A percentile compares a stretch with the other conserved stretches of the same genome.
phyloP scores from a whole-genome alignment of 2,888 invertebrate genomes.

The Cybosia mesomella region DNA sequence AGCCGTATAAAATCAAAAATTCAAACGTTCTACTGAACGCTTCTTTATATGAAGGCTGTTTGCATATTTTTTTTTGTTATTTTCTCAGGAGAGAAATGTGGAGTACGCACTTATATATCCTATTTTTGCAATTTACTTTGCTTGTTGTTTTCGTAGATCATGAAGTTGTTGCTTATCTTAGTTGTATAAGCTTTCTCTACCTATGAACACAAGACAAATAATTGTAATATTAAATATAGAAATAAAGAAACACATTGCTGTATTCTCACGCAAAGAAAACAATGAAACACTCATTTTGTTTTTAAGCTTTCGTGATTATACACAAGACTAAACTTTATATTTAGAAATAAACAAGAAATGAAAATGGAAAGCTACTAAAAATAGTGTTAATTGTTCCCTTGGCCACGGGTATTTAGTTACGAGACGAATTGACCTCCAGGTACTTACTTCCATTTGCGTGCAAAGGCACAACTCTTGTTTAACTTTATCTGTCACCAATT shows the following conservation, averaged over 20 bases:
- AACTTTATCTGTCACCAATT: constrained; percentile 8
- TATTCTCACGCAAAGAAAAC: constrained; percentile 1
- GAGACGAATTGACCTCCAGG: background rate
- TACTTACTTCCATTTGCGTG: background rate
- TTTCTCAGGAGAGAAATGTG: background rate
- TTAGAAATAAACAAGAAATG: background rate
- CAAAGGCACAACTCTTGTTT: constrained; percentile 2
- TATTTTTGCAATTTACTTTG: background rate
- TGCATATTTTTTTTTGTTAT: background rate
- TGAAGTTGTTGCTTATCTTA: background rate
- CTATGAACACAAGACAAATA: background rate
- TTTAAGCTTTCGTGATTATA: background rate
- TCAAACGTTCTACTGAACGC: background rate
- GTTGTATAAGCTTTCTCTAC: background rate
- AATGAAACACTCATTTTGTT: background rate
- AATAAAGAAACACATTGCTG: no score
- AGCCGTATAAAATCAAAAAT: background rate
- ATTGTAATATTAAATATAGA: background rate
- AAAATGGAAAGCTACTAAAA: background rate
- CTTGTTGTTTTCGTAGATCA: background rate
- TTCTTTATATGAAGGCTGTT: background rate
- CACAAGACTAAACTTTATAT: background rate
- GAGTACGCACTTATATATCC: background rate
- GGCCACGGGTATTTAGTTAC: no score
- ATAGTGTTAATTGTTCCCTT: no score